Percentiles rank a stretch among this genome's conserved stretches.
phyloP scores from a whole-genome alignment of 2,888 invertebrate species.

The Drosophila kambysellisi region DNA sequence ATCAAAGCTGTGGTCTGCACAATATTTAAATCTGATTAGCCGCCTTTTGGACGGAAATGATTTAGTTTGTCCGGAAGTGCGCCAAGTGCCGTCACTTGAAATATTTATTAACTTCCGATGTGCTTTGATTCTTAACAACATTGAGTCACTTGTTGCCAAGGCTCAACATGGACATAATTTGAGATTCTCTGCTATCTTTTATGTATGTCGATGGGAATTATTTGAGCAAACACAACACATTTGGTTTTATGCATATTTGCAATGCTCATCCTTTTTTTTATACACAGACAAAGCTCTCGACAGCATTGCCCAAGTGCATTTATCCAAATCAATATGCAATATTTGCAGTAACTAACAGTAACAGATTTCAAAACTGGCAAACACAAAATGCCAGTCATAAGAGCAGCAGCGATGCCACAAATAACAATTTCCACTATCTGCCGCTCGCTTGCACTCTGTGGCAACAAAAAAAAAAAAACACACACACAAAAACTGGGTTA shows the following conservation, averaged over 20 bases:
- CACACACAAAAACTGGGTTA: constrained; percentile 72
- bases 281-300: constrained; percentile 1
- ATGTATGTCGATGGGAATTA: neutral
- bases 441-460: constrained; percentile 22
- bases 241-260: neutral
- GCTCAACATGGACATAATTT: neutral
- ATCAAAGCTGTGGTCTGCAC: constrained; percentile 27
- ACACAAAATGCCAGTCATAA: constrained; percentile 57
- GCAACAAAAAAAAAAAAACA: constrained; percentile 49
- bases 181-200: neutral
- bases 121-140: neutral
- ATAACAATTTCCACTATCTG: constrained; percentile 31
- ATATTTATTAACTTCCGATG: constrained; percentile 3
- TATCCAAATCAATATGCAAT: constrained; percentile 56
- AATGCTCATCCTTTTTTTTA: neutral
- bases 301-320: constrained; percentile 28
- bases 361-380: constrained; percentile 43
- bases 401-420: constrained; percentile 41
- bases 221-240: neutral
- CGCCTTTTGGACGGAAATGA: constrained; percentile 30
- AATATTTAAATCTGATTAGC: constrained; percentile 57
- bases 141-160: neutral
- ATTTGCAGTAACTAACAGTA: constrained; percentile 47
- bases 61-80: constrained; percentile 20
- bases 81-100: neutral